Evolutionary conservation across 2,113 vertebrate species (phyloP), one percentile per base, ranked within the genome.

Genomic region (Phocoena sinus): DNA sequence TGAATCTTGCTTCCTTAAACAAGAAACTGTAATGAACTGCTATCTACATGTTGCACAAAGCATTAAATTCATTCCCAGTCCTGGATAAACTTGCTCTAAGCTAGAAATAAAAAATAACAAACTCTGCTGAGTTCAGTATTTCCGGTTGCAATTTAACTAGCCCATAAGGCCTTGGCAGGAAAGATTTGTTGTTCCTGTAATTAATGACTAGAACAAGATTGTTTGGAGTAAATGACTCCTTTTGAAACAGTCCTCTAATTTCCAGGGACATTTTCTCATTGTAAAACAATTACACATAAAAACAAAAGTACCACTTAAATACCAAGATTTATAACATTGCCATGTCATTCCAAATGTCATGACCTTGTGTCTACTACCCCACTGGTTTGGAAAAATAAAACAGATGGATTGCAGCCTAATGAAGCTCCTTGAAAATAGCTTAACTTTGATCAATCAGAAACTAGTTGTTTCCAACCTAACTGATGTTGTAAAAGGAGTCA

Each of bases 351-450:
- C 50, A 56, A 90, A 84, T 53, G 47, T 12, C 26, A 53, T 67
- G 80, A 76, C 3, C 21, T 17, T 13, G 31, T 63, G 5, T 47
- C 41, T 74, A 68, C 68, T 68, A 8, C 62, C 12, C 38, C 13
- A 82, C 8, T 95, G 60, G 25, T 74, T 87, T 93, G 56, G 56
- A 93, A 96, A 95, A 95, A 76, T 70, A 62, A 90, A 47, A 73
- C 14, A 70, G 60, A 73, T 41, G 91, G n/a, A 77, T 76, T 95
- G 53, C 58, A 65, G 38, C 67, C 50, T 67, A 67, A 65, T n/a
- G 38, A 68, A 62, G 13, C 47, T 63, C n/a, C 38, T 86, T 85
- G 80, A 71, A 92, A 74, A 91, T 18, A 80, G 8, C 21, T 97
- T 82, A 73, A 58, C 47, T 84, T 53, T 62, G 33, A 87, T 83